Percentiles rank a stretch among this genome's conserved stretches.
phyloP scores from a whole-genome alignment of 1,140 invertebrate genomes.

The Nomia melanderi region DNA sequence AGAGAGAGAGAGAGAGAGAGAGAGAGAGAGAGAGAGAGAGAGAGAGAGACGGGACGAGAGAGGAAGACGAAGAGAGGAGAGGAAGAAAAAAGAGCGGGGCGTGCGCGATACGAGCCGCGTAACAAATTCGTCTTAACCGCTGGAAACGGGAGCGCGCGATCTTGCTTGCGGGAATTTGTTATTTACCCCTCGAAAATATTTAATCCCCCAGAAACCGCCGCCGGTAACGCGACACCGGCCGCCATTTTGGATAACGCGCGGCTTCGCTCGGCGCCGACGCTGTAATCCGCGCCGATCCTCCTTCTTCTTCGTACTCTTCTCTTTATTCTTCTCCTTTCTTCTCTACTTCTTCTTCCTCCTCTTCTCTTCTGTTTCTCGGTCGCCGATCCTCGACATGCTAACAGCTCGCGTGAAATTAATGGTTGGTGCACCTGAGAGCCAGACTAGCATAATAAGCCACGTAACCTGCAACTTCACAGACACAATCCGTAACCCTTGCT shows the following conservation, averaged over 20 bases:
- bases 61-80: too few species aligned
- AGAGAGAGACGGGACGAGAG: too few species aligned
- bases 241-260: background rate
- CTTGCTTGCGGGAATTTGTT: background rate
- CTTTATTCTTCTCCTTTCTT: too few species aligned
- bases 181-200: background rate
- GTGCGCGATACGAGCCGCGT: background rate
- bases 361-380: too few species aligned
- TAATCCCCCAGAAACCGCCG: background rate
- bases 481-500: constrained; percentile 23
- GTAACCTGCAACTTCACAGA: constrained; percentile 38
- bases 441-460: constrained; percentile 55
- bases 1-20: too few species aligned
- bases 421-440: constrained; percentile 57
- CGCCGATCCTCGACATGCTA: constrained; percentile 46
- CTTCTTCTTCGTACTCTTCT: too few species aligned
- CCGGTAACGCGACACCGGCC: background rate
- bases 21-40: too few species aligned
- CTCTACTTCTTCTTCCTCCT: too few species aligned
- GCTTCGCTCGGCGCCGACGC: too few species aligned
- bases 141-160: background rate
- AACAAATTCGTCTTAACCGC: background rate
- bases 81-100: background rate
- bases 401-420: constrained; percentile 40
- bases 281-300: too few species aligned